Evolutionary conservation across 1,140 invertebrate species (phyloP), one percentile per base, ranked within the genome.

Genomic region (Bombus cullumanus): DNA sequence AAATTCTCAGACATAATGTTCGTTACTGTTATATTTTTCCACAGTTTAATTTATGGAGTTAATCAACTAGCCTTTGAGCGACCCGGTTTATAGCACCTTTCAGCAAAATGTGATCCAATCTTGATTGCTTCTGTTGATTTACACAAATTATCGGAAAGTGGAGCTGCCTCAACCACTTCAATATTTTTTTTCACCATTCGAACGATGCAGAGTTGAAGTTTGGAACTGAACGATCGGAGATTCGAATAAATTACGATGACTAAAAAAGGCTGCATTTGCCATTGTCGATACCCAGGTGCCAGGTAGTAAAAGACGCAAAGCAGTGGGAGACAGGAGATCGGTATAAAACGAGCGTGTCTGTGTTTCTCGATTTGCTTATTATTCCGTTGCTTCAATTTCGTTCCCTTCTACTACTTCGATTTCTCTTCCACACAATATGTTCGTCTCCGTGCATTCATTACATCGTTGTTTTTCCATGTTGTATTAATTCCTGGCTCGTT

Each of bases 321-420:
- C 59, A 66, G 59, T 79, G 84, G 74, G 75, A 37, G 81, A 64
- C 37, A 25, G 25, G 25, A 72, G 74, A 59, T 84, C 43, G 81
- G 41, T 62, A 39, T 78, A 78, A 71, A 74, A 75, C 75, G 73
- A 82, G 47, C 71, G 47, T 22, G 18, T 53, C 47, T 66, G 74
- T 31, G 84, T 82, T 69, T 83, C 75, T 85, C 43, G 57, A 34
- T 72, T 88, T 83, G 59, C 64, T 64, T 84, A 72, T 84, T 76
- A 64, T 76, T 84, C 25, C 43, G 66, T 6, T 57, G 75, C 53
- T 62, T 59, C 39, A 69, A 78, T n/a, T 84, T 78, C 53, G 25
- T 71, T 59, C 64, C 6, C 37, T 22, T 31, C 6, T 41, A 12
- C 62, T 25, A 0, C 6, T 47, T 37, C n/a, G 39, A 25, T 34